Evolutionary conservation across 2,797 vertebrate genomes (phyloP), one percentile per base, ranked within the genome.

Genomic region (Sebastolobus altivelis): DNA sequence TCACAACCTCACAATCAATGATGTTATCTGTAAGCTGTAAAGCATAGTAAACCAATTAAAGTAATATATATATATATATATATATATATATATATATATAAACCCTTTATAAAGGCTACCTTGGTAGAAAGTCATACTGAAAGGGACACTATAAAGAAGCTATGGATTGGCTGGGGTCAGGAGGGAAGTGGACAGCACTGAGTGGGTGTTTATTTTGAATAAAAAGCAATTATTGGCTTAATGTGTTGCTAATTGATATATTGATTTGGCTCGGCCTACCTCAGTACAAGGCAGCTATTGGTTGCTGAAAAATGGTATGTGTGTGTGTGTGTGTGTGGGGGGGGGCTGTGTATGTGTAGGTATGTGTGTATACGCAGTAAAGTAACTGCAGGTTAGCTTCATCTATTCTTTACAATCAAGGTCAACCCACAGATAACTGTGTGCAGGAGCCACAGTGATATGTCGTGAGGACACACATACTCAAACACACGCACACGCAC

Each of bases 151-250:
- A 37, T 37, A 7, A 33, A 62, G 37, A 33, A 65, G 18, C 35
- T 40, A 82, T 37, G 16, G 54, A 78, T 71, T 18, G 5, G 31
- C 20, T 65, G 68, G 40, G 65, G 55, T 70, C n/a, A 68, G 22
- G 29, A 67, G 49, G 31, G 58, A 67, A 54, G 25, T 5, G 18
- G 43, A 52, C 5, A 38, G 20, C 25, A 69, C 54, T 67, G 40
- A 61, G 62, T 20, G 12, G 61, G 20, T 54, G 65, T 78, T 80
- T 70, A 68, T 40, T 79, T 77, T 75, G 76, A 65, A 81, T 79
- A 85, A 80, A 80, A 79, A 56, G 18, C 63, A 66, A 70, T 79
- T 77, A 75, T 59, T 67, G 35, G 65, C 14, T 63, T 62, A 68
- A 83, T 71, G 65, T 56, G 69, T 22, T 22, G 16, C 20, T 7